Evolutionary conservation across 2,113 vertebrate genomes (phyloP), one percentile per base, ranked within the genome.

Genomic region (Sigmodon hispidus): DNA sequence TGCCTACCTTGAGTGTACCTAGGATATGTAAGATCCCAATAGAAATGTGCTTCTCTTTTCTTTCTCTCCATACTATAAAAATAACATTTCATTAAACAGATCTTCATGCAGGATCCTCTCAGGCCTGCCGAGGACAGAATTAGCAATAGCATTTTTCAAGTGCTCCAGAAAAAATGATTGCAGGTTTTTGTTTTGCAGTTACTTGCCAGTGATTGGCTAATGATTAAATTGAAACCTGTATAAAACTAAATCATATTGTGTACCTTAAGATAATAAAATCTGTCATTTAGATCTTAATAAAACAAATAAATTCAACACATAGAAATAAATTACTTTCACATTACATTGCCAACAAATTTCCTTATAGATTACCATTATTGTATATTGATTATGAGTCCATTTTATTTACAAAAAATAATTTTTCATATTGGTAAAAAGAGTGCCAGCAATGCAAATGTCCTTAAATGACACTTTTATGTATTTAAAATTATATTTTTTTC

Each of bases 271-370:
- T 31, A 4, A 55, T 65, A 52, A 3, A 50, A 31, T 73, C 52
- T 86, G 57, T 22, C 36, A 76, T 55, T 65, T 76, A 76, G 0
- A 76, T 12, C n/a, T 57, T 40, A 36, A 34, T 75, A 75, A 61
- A 63, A 76, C 24, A 84, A 45, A 40, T 43, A 83, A 36, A 8
- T 48, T 13, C 65, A 45, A 61, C 5, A 17, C 50, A 72, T 65
- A 72, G 24, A 96, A 94, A 69, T 61, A 86, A 91, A 61, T 59
- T 31, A 69, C 26, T 36, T 91, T 81, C 43, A 80, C 3, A 36
- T 90, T 87, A 50, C 16, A 36, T 95, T 45, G 13, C 34, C 22
- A 67, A 29, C 70, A 13, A 34, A 75, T 17, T 61, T n/a, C 12
- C n/a, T 90, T 55, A 76, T 89, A 24, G 67, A 36, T 24, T 86